A percentile compares a stretch with the other conserved stretches of the same genome.
Evolutionary conservation across 2,888 invertebrate genomes (phyloP).

Genomic region (Furcula furcula): DNA sequence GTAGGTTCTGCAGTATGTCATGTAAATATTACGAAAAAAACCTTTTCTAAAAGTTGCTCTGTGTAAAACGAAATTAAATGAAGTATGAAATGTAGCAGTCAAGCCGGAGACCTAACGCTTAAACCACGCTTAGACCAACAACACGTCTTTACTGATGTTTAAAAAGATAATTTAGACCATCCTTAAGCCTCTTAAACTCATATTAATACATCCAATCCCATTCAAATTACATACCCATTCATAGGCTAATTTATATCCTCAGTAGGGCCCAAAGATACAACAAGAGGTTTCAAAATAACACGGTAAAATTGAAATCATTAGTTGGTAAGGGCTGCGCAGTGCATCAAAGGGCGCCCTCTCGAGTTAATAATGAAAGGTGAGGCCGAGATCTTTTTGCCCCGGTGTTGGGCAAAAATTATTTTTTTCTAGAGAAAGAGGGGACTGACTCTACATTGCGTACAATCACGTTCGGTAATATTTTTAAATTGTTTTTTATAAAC

Average conservation of each 20-base stretch:
- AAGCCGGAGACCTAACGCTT: no score
- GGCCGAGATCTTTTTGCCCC: conserved; percentile 61
- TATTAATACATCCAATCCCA: conserved; percentile 14
- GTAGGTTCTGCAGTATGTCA: no score
- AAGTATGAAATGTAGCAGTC: no score
- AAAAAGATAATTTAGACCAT: no score
- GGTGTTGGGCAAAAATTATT: conserved; percentile 60
- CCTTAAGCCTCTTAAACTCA: neutral
- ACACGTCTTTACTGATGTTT: no score
- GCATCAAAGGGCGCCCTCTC: conserved; percentile 63
- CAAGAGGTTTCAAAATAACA: conserved; percentile 46
- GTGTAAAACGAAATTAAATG: no score
- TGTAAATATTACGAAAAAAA: no score
- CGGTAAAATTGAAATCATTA: conserved; percentile 68
- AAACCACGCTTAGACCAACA: no score
- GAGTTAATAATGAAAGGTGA: conserved; percentile 76
- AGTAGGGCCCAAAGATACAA: conserved; percentile 35
- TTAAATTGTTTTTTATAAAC: no score
- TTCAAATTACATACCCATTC: conserved; percentile 20
- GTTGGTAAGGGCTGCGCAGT: conserved; percentile 55
- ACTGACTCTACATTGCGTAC: no score
- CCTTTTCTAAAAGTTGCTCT: no score
- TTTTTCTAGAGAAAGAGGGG: conserved; percentile 31
- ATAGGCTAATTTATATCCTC: conserved; percentile 35
- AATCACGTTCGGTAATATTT: no score